Evolutionary conservation across 2,797 vertebrate species (phyloP), one percentile per base, ranked within the genome.

Genomic region (Malacoctenus gilli): DNA sequence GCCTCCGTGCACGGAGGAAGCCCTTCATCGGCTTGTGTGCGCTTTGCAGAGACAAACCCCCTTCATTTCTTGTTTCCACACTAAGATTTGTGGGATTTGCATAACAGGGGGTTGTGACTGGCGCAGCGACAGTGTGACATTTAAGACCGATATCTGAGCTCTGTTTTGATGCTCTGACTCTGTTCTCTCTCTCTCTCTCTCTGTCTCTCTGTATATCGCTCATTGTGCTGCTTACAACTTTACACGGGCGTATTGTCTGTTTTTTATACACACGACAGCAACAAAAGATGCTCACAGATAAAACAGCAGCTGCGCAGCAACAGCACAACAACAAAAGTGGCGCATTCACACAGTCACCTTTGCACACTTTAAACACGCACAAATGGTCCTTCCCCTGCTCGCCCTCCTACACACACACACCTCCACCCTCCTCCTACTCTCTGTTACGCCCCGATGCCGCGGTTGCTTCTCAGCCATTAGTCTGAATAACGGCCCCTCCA

Each of bases 401-500:
- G n/a, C 37, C 51, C 37, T 39, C 19, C 35, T 20, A 56, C 9
- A 25, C 69, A 47, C 30, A 59, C 31, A 21, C 32, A 56, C 44
- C 38, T 12, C n/a, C 31, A 65, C 44, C 58, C 64, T 57, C n/a
- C n/a, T 56, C 10, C 12, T 8, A 60, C 34, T 42, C 54, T 70
- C n/a, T 41, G n/a, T n/a, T n/a, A n/a, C n/a, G 52, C 49, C 55
- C 58, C 38, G 10, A 52, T 54, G 35, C 39, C 62, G 55, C 53
- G 58, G 63, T 47, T 58, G 54, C 48, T 61, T 68, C 42, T 62
- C 22, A 20, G 23, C 28, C 52, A 60, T 78, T 76, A 74, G 40
- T 73, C 43, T 71, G 34, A 63, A 70, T 58, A 79, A 80, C 63
- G 72, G 47, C 60, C n/a, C 57, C 36, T 62, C 32, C 13, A 52